A percentile compares a stretch with the other conserved stretches of the same genome.
These are phyloP conservation scores for Tetragonula clypearis DNA, from an alignment of 1,140 invertebrate genomes.

Conservation along the genomic window DNA sequence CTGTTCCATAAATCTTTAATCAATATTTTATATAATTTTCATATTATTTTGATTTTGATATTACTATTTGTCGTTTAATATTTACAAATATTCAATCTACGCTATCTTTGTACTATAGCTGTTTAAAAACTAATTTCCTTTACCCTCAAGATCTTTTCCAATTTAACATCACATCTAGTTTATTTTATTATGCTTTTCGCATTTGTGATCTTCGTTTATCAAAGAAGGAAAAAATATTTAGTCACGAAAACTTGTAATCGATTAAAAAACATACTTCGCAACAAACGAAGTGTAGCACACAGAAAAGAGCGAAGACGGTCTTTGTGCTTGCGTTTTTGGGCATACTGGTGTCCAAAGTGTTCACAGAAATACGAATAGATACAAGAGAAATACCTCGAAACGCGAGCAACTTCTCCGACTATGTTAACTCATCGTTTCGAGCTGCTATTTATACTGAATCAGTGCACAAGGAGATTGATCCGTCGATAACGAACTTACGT, in stretches of 20 bases:
- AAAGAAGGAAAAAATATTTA: neutral
- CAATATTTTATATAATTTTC: too few relatives aligned
- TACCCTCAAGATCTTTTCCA: too few relatives aligned
- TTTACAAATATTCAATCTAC: too few relatives aligned
- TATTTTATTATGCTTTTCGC: too few relatives aligned
- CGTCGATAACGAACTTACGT: neutral
- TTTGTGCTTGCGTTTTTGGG: neutral
- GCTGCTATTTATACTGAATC: conserved; percentile 4
- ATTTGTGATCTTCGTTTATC: too few relatives aligned
- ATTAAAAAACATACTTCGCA: neutral
- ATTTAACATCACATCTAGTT: too few relatives aligned
- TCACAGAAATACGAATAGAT: neutral
- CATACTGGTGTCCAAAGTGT: neutral
- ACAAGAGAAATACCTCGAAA: rapidly evolving
- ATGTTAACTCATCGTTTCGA: too few relatives aligned
- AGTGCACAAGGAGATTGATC: neutral
- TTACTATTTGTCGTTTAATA: too few relatives aligned
- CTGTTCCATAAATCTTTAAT: too few relatives aligned
- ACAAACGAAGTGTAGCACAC: neutral
- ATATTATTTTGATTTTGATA: too few relatives aligned
- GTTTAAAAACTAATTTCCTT: too few relatives aligned
- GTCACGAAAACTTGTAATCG: neutral
- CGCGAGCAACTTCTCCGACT: neutral
- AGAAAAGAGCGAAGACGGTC: neutral
- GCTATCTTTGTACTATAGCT: too few relatives aligned